phyloP scores from a whole-genome alignment of 2,888 invertebrate genomes.

The Macaria notata region DNA sequence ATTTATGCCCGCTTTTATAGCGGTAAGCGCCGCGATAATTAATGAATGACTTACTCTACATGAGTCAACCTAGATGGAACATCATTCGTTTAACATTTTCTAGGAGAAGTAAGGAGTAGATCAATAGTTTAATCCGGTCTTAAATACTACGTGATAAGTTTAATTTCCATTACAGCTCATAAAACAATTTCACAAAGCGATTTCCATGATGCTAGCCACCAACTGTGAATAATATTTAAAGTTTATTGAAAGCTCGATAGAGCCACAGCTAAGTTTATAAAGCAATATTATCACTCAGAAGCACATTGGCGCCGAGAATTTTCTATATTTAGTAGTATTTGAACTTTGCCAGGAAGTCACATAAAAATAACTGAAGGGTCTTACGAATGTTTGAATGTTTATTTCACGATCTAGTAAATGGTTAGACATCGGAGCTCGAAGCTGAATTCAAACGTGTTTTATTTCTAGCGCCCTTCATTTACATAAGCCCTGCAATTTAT shows the following conservation, averaged over 20 bases:
- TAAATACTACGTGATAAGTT: too few relatives aligned
- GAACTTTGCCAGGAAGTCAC: constrained; percentile 54
- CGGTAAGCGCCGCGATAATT: too few relatives aligned
- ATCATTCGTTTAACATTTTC: too few relatives aligned
- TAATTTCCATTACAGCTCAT: too few relatives aligned
- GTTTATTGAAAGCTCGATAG: constrained; percentile 15
- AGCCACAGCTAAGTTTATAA: constrained; percentile 27
- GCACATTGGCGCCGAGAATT: constrained; percentile 51
- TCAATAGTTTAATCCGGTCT: too few relatives aligned
- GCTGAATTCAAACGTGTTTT: constrained; percentile 38
- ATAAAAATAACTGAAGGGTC: constrained; percentile 57
- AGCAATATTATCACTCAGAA: constrained; percentile 61
- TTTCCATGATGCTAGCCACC: constrained; percentile 7
- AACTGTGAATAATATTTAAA: constrained; percentile 27
- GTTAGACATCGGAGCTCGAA: constrained; percentile 46
- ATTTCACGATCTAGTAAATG: constrained; percentile 53
- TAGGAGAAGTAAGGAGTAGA: too few relatives aligned
- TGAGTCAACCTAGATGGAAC: too few relatives aligned
- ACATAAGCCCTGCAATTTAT: constrained; percentile 24
- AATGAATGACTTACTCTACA: too few relatives aligned
- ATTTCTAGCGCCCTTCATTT: constrained; percentile 22
- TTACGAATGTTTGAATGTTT: constrained; percentile 32
- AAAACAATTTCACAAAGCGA: too few relatives aligned
- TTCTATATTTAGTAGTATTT: constrained; percentile 53
- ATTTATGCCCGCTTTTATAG: constrained; percentile 1